A percentile compares a stretch with the other conserved stretches of the same genome.
Evolutionary conservation across 2,888 invertebrate species (phyloP).

Genomic region (Amaurobius ferox): DNA sequence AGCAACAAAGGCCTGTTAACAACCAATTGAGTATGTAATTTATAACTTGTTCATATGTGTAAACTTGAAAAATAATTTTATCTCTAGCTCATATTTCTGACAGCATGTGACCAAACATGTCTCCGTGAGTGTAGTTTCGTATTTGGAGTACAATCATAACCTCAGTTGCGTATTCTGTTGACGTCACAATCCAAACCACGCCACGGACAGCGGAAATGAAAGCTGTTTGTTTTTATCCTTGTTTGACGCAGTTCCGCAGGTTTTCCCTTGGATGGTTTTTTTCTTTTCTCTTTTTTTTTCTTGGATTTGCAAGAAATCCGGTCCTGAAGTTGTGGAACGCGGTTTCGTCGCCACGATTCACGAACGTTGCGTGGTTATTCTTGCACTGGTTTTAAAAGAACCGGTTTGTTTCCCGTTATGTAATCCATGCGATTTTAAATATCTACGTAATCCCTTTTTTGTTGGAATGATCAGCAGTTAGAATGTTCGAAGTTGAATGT

Average conservation of each 20-base stretch:
- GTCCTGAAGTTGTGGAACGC: background rate
- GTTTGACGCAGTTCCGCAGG: conserved; percentile 10
- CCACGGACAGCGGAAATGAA: conserved; percentile 8
- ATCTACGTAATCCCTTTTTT: background rate
- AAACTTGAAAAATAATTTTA: too few relatives aligned
- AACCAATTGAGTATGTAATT: too few relatives aligned
- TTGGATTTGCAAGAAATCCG: background rate
- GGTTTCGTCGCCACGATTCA: background rate
- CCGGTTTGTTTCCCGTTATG: background rate
- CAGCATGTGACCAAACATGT: background rate
- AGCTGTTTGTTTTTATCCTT: conserved; percentile 4
- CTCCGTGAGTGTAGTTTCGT: background rate
- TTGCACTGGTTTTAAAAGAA: background rate
- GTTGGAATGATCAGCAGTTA: background rate
- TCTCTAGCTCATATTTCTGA: background rate
- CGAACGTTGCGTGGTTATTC: too few relatives aligned
- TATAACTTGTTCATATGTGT: too few relatives aligned
- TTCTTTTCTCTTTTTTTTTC: background rate
- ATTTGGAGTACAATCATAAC: background rate
- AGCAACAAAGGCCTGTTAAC: too few relatives aligned
- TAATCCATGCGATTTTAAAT: background rate
- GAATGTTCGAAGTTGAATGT: background rate
- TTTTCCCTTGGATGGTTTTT: background rate
- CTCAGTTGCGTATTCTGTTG: background rate
- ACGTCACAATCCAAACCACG: background rate